Evolutionary conservation across 2,113 vertebrate genomes (phyloP).

Genomic region (Malurus melanocephalus): DNA sequence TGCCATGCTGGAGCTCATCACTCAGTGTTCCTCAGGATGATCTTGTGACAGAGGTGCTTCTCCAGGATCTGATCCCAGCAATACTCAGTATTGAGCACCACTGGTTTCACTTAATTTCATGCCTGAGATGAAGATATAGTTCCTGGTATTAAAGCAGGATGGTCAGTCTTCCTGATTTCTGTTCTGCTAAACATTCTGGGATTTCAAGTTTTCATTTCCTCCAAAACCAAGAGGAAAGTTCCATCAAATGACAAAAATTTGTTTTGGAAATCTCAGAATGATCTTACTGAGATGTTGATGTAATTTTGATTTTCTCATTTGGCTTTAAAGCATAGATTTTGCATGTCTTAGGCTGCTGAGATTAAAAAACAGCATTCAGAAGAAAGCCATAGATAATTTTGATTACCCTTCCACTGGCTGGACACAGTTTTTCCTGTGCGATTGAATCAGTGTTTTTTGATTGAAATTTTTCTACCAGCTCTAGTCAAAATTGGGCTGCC

Average conservation of each 20-base stretch:
- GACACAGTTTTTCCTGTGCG: not conserved
- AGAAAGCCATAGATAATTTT: conserved; percentile 42
- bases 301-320: conserved; percentile 7
- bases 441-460: conserved; percentile 44
- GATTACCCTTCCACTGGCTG: not conserved
- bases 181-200: not conserved
- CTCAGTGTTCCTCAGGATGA: accelerated
- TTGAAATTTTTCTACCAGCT: not conserved
- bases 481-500: not conserved
- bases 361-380: conserved; percentile 18
- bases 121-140: not conserved
- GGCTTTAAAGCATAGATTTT: not conserved
- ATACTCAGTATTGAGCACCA: not conserved
- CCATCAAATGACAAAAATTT: not conserved
- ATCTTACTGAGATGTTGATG: not conserved
- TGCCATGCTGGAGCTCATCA: not conserved
- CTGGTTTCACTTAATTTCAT: not conserved
- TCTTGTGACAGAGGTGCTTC: not conserved
- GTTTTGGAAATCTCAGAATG: not conserved
- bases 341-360: not conserved
- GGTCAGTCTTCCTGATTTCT: not conserved
- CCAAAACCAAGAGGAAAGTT: not conserved
- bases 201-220: not conserved
- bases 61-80: not conserved
- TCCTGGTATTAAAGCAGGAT: not conserved